These are phyloP conservation scores for Chymomyza fuscimana DNA, from an alignment of 2,888 invertebrate species.

Conservation along the genomic window DNA sequence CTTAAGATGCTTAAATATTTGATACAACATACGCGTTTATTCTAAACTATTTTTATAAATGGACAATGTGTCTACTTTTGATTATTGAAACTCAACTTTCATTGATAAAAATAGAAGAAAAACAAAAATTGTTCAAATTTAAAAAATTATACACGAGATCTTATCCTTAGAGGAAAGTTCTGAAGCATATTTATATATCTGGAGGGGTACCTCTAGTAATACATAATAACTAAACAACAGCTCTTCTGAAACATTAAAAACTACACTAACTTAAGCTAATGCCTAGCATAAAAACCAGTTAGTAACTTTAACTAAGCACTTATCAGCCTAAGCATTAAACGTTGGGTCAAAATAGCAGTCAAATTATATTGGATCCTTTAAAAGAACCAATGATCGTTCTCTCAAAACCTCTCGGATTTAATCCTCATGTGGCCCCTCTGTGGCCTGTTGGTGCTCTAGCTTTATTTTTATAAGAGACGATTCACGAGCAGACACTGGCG, in stretches of 20 bases:
- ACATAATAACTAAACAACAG: background rate
- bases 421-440: constrained; percentile 77
- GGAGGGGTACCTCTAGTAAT: background rate
- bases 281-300: constrained; percentile 26
- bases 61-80: constrained; percentile 62
- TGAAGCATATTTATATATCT: constrained; percentile 48
- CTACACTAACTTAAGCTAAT: constrained; percentile 31
- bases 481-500: constrained; percentile 59
- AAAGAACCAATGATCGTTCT: constrained; percentile 38
- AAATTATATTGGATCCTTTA: constrained; percentile 60
- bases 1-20: background rate
- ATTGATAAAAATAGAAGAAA: constrained; percentile 15
- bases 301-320: constrained; percentile 58
- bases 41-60: constrained; percentile 68
- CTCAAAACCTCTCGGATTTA: constrained; percentile 44
- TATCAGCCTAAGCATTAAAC: constrained; percentile 60
- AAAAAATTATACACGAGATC: constrained; percentile 63
- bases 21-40: constrained; percentile 18
- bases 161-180: constrained; percentile 73
- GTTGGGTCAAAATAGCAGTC: constrained; percentile 78
- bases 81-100: constrained; percentile 29
- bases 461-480: constrained; percentile 78
- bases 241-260: constrained; percentile 38
- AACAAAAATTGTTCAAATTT: constrained; percentile 30
- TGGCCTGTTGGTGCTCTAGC: constrained; percentile 75